Conservation (phyloP, 1,140 invertebrate species). For the Aphaenogaster ashmeadi region DNA sequence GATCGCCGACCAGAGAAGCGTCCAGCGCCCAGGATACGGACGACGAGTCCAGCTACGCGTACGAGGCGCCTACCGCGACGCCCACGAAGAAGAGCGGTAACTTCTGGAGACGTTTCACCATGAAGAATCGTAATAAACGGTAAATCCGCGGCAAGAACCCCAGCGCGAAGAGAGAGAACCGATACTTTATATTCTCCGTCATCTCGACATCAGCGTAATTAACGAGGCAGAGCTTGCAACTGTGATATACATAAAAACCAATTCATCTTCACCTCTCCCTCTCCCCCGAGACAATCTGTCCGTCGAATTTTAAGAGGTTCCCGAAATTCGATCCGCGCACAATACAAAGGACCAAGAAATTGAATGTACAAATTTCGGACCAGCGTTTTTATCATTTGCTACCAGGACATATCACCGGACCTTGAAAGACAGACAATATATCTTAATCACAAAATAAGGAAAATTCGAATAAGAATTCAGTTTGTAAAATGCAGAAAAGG, state of each 20-base stretch:
- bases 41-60: conserved; percentile 84
- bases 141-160: conserved; percentile 82
- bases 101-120: conserved; percentile 92
- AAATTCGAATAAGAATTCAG: conserved; percentile 4
- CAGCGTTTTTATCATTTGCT: conserved; percentile 37
- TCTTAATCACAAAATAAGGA: conserved; percentile 12
- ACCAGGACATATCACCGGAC: conserved; percentile 41
- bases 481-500: background rate
- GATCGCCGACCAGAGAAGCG: conserved; percentile 86
- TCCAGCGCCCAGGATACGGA: conserved; percentile 83
- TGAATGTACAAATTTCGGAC: conserved; percentile 50
- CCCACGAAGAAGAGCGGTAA: conserved; percentile 89
- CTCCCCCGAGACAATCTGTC: background rate
- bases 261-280: conserved; percentile 64
- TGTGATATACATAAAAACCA: conserved; percentile 84
- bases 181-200: conserved; percentile 66
- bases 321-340: background rate
- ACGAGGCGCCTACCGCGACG: conserved; percentile 82
- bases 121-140: conserved; percentile 91
- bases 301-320: conserved; percentile 69
- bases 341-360: conserved; percentile 58
- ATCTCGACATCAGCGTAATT: conserved; percentile 73
- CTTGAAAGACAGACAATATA: conserved; percentile 1
- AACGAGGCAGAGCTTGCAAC: conserved; percentile 83
- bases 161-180: conserved; percentile 33